phyloP scores from a whole-genome alignment of 2,888 invertebrate genomes.

The Trichopria drosophilae region DNA sequence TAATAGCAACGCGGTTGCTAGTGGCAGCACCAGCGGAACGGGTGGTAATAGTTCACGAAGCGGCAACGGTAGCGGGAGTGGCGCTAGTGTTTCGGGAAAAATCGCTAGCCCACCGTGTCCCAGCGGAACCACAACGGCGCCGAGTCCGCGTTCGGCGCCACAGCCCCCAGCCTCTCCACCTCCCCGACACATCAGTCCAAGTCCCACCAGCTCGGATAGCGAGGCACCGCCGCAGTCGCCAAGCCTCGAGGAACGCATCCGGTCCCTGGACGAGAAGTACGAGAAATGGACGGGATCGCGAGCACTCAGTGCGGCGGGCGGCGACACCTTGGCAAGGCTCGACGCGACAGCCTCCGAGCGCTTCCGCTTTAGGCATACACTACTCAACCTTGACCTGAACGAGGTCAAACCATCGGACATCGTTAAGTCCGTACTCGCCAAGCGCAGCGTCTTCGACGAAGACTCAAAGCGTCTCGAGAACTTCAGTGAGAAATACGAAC shows the following conservation, averaged over 20 bases:
- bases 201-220: conserved; percentile 75
- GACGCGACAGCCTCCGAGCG: conserved; percentile 62
- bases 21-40: conserved; percentile 40
- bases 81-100: conserved; percentile 36
- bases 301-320: conserved; percentile 63
- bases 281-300: conserved; percentile 83
- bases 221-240: conserved; percentile 67
- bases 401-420: conserved; percentile 91
- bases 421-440: conserved; percentile 86
- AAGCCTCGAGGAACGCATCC: conserved; percentile 87
- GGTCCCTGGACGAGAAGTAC: conserved; percentile 90
- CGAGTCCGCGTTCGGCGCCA: conserved; percentile 65
- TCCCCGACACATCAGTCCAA: conserved; percentile 71
- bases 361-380: conserved; percentile 69
- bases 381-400: conserved; percentile 77
- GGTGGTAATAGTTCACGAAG: conserved; percentile 21
- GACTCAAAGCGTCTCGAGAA: conserved; percentile 91
- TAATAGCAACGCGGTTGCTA: conserved; percentile 50
- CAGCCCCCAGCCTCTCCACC: conserved; percentile 67
- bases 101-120: conserved; percentile 46
- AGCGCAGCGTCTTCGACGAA: conserved; percentile 93
- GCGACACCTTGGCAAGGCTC: conserved; percentile 61
- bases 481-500: conserved; percentile 81
- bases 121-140: conserved; percentile 55
- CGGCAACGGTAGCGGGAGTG: conserved; percentile 38